Evolutionary conservation across 1,140 invertebrate genomes (phyloP).

Genomic region (Drepana arcuata): DNA sequence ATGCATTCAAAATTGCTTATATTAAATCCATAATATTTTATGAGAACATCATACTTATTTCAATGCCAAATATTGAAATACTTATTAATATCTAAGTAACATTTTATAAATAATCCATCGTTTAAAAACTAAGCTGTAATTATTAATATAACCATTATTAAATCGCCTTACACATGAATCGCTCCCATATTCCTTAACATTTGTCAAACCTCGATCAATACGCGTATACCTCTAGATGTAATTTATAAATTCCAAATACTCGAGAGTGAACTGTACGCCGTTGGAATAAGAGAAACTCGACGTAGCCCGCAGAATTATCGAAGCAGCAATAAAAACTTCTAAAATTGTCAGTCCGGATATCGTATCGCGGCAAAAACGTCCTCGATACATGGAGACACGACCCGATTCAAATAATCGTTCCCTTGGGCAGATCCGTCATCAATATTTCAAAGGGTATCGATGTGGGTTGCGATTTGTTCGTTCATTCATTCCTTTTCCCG

Average conservation of each 20-base stretch:
- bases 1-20: too few relatives aligned
- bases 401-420: constrained; percentile 23
- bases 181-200: constrained; percentile 1
- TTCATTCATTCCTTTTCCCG: constrained; percentile 23
- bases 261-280: constrained; percentile 3
- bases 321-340: constrained; percentile 22
- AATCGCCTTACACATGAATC: not conserved
- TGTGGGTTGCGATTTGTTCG: constrained; percentile 17
- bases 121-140: not conserved
- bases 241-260: constrained; percentile 8
- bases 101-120: not conserved
- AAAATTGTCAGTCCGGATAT: constrained; percentile 17
- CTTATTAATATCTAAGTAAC: not conserved
- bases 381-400: constrained; percentile 18
- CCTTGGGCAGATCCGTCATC: constrained; percentile 29
- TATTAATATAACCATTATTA: not conserved
- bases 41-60: too few relatives aligned
- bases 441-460: constrained; percentile 30
- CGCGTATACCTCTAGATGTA: constrained; percentile 3
- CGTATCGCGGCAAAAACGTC: constrained; percentile 4
- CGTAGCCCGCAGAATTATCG: not conserved
- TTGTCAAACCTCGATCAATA: not conserved
- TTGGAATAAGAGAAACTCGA: not conserved
- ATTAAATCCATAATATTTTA: too few relatives aligned
- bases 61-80: too few relatives aligned